Percentiles rank a stretch among this genome's conserved stretches.
phyloP scores from a whole-genome alignment of 64 coral and sea anemone genomes.

The Dendronephthya gigantea region DNA sequence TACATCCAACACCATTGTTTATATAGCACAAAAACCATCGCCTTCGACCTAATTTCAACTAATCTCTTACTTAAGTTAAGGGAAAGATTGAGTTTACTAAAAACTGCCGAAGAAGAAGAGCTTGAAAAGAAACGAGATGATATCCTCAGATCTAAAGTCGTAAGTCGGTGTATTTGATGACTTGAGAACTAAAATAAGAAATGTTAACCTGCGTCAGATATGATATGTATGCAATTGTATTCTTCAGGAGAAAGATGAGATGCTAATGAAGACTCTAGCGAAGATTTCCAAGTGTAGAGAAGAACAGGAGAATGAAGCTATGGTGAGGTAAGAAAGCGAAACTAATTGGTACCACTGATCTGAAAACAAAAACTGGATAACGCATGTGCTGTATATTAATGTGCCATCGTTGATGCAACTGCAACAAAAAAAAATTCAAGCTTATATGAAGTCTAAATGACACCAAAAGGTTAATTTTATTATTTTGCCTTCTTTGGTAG shows the following conservation, averaged over 20 bases:
- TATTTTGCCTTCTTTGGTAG: constrained; percentile 23
- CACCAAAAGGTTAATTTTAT: background rate
- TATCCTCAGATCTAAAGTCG: constrained; percentile 86
- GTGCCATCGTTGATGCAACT: too few species aligned
- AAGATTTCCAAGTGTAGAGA: constrained; percentile 78
- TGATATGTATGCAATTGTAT: background rate
- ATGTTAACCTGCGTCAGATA: too few species aligned
- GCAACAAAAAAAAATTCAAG: too few species aligned
- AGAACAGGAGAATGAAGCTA: constrained; percentile 55
- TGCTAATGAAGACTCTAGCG: constrained; percentile 82
- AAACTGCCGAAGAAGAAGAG: constrained; percentile 73
- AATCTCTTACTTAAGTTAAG: constrained; percentile 39
- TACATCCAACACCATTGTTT: too few species aligned
- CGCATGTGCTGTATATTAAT: too few species aligned
- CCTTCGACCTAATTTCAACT: too few species aligned
- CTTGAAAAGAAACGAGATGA: constrained; percentile 66
- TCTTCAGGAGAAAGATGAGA: constrained; percentile 80
- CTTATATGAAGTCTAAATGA: too few species aligned
- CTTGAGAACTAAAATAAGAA: background rate
- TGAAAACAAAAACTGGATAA: too few species aligned
- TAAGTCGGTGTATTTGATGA: constrained; percentile 13
- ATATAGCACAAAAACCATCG: too few species aligned
- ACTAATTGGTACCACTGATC: background rate
- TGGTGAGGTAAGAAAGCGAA: constrained; percentile 35
- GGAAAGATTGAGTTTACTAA: constrained; percentile 70